phyloP scores from a whole-genome alignment of 2,797 vertebrate genomes.

The Tokudaia tokunoshimensis region DNA sequence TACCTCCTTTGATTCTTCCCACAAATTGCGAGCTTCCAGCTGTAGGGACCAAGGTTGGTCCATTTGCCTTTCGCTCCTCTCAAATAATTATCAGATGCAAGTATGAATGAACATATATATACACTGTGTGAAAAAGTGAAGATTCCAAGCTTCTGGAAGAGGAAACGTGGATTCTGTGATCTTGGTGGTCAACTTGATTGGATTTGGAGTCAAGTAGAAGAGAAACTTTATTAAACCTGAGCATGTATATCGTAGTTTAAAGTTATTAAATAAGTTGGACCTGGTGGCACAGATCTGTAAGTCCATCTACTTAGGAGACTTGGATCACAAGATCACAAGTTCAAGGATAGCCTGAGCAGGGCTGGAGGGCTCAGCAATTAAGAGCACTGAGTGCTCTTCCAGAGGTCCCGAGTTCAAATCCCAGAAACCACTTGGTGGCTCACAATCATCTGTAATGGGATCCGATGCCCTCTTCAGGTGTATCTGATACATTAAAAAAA shows the following conservation, averaged over 20 bases:
- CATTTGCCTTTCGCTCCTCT: background rate
- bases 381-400: no score
- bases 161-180: no score
- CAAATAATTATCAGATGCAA: background rate
- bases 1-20: background rate
- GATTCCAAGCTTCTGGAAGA: no score
- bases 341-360: background rate
- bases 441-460: no score
- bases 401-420: no score
- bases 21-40: background rate
- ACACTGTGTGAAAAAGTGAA: no score
- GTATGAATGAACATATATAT: background rate
- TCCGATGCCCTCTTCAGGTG: no score
- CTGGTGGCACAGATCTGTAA: background rate
- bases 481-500: no score
- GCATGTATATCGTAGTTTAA: background rate
- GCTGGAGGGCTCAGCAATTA: no score
- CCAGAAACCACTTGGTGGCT: no score
- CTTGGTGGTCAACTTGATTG: no score
- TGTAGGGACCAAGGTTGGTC: background rate
- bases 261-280: background rate
- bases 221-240: background rate
- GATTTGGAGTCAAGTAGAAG: no score
- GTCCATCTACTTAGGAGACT: background rate
- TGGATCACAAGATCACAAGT: background rate